Conservation (phyloP, 2,888 invertebrate species). For the Cecidostiba fungosa region DNA sequence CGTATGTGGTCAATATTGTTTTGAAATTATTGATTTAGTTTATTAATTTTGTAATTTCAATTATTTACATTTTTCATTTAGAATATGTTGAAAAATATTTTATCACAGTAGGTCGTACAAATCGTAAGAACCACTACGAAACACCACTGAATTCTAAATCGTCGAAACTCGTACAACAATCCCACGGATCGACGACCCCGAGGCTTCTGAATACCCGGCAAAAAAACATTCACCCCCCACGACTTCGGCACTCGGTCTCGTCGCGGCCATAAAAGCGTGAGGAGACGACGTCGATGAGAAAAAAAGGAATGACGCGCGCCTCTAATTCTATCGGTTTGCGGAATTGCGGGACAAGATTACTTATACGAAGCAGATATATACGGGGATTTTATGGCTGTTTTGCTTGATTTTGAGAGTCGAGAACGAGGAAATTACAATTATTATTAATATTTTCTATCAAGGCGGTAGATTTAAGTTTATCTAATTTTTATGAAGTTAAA, state of each 20-base stretch:
- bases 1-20: too few relatives aligned
- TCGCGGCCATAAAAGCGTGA: constrained; percentile 33
- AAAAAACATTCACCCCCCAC: neutral
- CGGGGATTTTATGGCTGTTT: too few relatives aligned
- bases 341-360: neutral
- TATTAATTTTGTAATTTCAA: too few relatives aligned
- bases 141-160: neutral
- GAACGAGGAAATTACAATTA: too few relatives aligned
- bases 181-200: neutral
- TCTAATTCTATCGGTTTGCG: constrained; percentile 34
- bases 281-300: neutral
- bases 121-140: neutral
- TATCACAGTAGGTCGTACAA: too few relatives aligned
- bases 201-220: neutral
- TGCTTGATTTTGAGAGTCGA: too few relatives aligned
- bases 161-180: neutral
- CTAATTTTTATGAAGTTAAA: neutral
- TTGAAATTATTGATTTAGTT: too few relatives aligned
- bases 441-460: too few relatives aligned
- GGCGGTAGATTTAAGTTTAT: too few relatives aligned
- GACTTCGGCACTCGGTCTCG: neutral
- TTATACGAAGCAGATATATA: neutral
- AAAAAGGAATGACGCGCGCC: constrained; percentile 8
- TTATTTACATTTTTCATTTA: too few relatives aligned
- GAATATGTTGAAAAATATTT: too few relatives aligned